Evolutionary conservation across 1,140 invertebrate genomes (phyloP).

Genomic region (Triops longicaudatus): DNA sequence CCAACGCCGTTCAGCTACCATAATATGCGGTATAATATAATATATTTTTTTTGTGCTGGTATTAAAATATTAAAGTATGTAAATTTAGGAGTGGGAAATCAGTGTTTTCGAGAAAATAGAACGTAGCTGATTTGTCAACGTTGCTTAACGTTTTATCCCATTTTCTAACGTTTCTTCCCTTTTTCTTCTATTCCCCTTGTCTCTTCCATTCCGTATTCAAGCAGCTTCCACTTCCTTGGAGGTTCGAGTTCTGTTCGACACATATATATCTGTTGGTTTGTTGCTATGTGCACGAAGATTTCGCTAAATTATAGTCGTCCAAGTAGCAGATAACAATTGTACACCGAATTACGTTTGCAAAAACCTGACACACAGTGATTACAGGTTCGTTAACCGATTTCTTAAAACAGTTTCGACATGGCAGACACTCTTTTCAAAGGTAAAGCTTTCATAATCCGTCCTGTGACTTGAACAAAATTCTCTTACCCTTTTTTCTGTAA

Average conservation of each 20-base stretch:
- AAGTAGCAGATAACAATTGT: background rate
- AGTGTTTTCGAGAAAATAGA: background rate
- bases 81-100: background rate
- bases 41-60: no score
- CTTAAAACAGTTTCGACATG: conserved; percentile 20
- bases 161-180: background rate
- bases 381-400: background rate
- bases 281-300: conserved; percentile 4
- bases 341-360: background rate
- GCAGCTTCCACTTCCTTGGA: conserved; percentile 6
- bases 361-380: background rate
- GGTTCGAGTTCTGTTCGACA: background rate
- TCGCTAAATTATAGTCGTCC: background rate
- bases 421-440: conserved; percentile 31
- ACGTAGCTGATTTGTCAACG: background rate
- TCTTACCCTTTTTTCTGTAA: background rate
- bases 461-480: no score
- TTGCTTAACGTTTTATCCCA: background rate
- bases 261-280: background rate
- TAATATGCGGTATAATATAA: no score
- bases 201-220: conserved; percentile 6
- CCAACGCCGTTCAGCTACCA: no score
- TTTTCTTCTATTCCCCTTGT: background rate
- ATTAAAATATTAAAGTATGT: background rate
- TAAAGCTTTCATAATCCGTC: conserved; percentile 20